Percentiles rank a stretch among this genome's conserved stretches.
Conservation (phyloP, 2,888 invertebrate species). For the Molorchus minor region DNA sequence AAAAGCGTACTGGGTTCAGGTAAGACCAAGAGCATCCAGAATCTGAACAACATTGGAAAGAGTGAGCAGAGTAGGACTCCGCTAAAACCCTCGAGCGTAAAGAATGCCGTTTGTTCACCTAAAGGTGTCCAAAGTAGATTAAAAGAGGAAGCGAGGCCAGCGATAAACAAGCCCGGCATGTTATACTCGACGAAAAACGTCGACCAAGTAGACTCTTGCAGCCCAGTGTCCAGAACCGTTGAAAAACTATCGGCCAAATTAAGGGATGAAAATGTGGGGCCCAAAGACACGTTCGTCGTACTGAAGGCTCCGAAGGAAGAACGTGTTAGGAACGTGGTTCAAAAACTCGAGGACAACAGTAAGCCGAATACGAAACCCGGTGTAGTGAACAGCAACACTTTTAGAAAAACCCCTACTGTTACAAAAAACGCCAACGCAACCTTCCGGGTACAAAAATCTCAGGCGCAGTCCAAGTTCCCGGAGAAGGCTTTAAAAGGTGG, state of each 20-base stretch:
- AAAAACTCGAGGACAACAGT: constrained; percentile 42
- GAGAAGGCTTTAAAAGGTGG: too few relatives aligned
- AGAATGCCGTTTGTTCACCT: background rate
- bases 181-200: background rate
- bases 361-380: constrained; percentile 33
- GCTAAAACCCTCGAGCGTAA: background rate
- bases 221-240: constrained; percentile 4
- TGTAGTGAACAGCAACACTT: constrained; percentile 16
- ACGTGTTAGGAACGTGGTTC: constrained; percentile 42
- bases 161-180: background rate
- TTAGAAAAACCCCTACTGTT: constrained; percentile 32
- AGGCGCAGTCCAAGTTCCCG: too few relatives aligned
- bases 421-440: too few relatives aligned
- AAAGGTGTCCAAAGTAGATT: background rate
- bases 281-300: constrained; percentile 40
- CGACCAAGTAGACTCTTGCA: background rate
- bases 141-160: too few relatives aligned
- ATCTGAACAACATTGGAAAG: constrained; percentile 10
- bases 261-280: constrained; percentile 29
- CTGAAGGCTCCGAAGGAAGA: constrained; percentile 41
- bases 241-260: constrained; percentile 23
- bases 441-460: too few relatives aligned
- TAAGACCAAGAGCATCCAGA: constrained; percentile 36
- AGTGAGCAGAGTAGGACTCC: background rate
- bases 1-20: constrained; percentile 15